Percentiles rank a stretch among this genome's conserved stretches.
Evolutionary conservation across 2,888 invertebrate species (phyloP).

Genomic region (Bellardia pandia): DNA sequence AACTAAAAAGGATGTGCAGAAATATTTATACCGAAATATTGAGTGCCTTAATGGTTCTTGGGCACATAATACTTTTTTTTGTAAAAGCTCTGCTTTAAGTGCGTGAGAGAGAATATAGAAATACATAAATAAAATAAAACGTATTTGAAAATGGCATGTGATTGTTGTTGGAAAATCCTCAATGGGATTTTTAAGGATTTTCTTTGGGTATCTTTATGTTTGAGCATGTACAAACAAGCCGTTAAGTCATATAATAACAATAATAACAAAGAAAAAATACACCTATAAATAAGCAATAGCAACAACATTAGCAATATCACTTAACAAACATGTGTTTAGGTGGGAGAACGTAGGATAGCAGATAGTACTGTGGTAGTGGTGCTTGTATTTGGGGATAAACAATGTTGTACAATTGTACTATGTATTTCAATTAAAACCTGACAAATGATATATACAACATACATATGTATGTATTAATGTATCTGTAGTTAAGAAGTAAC

Average conservation of each 20-base stretch:
- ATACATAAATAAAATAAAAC: not conserved
- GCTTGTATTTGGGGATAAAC: too few relatives aligned
- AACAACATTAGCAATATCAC: not conserved
- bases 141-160: slow-evolving; percentile 21
- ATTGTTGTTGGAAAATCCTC: slow-evolving; percentile 27
- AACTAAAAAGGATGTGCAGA: not conserved
- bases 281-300: slow-evolving; percentile 4
- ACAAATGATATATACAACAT: too few relatives aligned
- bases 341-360: not conserved
- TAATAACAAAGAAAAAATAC: not conserved
- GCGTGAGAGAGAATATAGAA: not conserved
- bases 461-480: too few relatives aligned
- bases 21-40: not conserved
- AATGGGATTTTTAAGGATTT: slow-evolving; percentile 24
- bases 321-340: not conserved
- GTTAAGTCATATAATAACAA: slow-evolving; percentile 20
- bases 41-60: too few relatives aligned
- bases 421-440: too few relatives aligned
- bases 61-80: too few relatives aligned
- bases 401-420: too few relatives aligned
- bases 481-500: too few relatives aligned
- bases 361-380: too few relatives aligned
- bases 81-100: not conserved
- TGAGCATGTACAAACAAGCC: not conserved
- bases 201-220: not conserved